Percentiles rank a stretch among this genome's conserved stretches.
These are phyloP conservation scores for Macropus fuliginosus DNA, from an alignment of 2,797 vertebrate genomes.

Conservation along the genomic window DNA sequence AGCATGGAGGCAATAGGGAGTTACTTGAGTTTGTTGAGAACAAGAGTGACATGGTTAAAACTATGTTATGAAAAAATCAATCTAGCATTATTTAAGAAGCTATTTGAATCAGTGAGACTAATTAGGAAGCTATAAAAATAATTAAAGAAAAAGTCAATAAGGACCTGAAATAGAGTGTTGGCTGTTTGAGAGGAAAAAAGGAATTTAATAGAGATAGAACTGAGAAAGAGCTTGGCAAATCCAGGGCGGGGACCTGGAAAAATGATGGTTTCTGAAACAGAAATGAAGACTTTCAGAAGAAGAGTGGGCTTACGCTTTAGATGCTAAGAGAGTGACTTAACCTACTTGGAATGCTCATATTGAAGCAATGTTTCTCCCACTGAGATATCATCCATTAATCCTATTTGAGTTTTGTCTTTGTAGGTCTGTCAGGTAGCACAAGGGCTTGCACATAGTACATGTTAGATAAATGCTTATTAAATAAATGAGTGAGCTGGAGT, in stretches of 20 bases:
- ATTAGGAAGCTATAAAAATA: neutral
- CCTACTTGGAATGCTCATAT: neutral
- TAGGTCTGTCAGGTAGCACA: neutral
- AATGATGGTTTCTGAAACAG: neutral
- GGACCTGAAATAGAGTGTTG: neutral
- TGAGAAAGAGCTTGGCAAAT: neutral
- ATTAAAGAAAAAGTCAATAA: neutral
- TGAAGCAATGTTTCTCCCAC: neutral
- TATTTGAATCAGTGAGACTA: neutral
- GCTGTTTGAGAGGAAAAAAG: neutral
- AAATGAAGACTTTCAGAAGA: neutral
- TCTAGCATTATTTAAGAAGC: neutral
- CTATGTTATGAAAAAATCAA: neutral
- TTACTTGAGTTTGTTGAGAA: neutral
- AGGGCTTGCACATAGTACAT: neutral
- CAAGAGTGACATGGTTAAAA: neutral
- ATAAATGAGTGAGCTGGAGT: neutral
- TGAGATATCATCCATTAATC: neutral
- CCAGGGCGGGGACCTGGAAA: fast-evolving
- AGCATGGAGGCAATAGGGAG: neutral
- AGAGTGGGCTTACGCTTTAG: neutral
- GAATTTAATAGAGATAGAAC: neutral
- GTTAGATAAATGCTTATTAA: neutral
- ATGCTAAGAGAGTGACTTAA: neutral
- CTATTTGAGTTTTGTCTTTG: neutral